These are phyloP conservation scores for Eulemur coronatus DNA, from an alignment of 2,797 vertebrate species.

Conservation along the genomic window DNA sequence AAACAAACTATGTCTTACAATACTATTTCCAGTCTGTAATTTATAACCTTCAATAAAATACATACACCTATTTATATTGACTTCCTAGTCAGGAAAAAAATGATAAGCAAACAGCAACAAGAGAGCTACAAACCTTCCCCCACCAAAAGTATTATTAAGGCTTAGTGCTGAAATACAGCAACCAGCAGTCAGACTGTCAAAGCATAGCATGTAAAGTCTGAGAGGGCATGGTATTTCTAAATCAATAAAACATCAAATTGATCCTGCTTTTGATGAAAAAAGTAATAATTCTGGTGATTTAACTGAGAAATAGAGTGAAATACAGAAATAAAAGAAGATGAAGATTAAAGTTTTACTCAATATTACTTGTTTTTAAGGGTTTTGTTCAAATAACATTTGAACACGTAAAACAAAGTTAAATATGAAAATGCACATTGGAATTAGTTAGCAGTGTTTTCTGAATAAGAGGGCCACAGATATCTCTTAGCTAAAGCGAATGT, in stretches of 20 bases:
- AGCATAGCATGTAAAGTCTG: slow-evolving; percentile 31
- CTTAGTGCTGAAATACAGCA: slow-evolving; percentile 20
- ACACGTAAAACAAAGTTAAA: background rate
- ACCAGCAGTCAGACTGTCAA: background rate
- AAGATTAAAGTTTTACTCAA: background rate
- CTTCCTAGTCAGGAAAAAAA: slow-evolving; percentile 47
- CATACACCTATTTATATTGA: slow-evolving; percentile 46
- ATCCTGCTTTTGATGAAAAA: background rate
- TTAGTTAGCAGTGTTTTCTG: background rate
- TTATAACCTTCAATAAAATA: slow-evolving; percentile 45
- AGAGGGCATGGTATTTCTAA: slow-evolving; percentile 48
- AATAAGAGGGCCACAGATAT: background rate
- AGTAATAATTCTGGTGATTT: background rate
- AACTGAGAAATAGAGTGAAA: background rate
- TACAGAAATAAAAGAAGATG: background rate
- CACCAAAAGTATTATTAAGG: slow-evolving; percentile 32
- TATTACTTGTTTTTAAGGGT: background rate
- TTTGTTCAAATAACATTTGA: background rate
- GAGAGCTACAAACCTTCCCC: background rate
- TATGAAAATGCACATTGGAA: background rate
- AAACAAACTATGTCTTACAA: slow-evolving; percentile 45
- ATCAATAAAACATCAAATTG: slow-evolving; percentile 66
- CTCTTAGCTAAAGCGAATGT: background rate
- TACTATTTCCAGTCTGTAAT: slow-evolving; percentile 43
- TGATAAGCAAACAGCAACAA: background rate